These are phyloP conservation scores for Ephialtes manifestator DNA, from an alignment of 2,888 invertebrate genomes.

Conservation along the genomic window DNA sequence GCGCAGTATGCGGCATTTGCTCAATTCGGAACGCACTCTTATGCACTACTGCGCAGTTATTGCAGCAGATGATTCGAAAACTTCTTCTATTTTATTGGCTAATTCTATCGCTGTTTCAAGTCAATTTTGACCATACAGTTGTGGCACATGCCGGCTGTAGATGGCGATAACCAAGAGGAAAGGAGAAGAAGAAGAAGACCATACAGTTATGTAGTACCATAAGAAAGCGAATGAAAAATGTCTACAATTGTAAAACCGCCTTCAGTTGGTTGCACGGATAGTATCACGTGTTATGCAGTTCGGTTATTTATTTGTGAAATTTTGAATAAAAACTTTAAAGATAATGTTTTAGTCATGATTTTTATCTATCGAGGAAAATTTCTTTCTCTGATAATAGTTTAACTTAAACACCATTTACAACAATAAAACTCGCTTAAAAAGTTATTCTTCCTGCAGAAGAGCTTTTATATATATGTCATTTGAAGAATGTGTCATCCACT, in stretches of 20 bases:
- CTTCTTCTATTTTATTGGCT: too few relatives aligned
- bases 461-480: neutral
- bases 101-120: too few relatives aligned
- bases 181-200: too few relatives aligned
- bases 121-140: too few relatives aligned
- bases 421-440: neutral
- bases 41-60: neutral
- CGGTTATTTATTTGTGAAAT: too few relatives aligned
- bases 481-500: neutral
- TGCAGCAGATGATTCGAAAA: conserved; percentile 11
- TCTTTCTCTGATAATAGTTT: neutral
- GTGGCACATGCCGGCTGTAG: too few relatives aligned
- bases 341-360: neutral
- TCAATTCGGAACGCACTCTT: too few relatives aligned
- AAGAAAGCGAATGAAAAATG: neutral
- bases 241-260: neutral
- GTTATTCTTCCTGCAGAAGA: neutral
- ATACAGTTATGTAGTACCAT: too few relatives aligned
- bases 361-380: neutral
- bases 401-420: neutral
- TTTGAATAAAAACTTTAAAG: too few relatives aligned
- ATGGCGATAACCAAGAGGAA: too few relatives aligned
- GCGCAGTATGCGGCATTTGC: neutral
- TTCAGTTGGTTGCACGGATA: neutral
- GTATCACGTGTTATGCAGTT: too few relatives aligned